phyloP scores from a whole-genome alignment of 2,888 invertebrate species.

The Noctua pronuba region DNA sequence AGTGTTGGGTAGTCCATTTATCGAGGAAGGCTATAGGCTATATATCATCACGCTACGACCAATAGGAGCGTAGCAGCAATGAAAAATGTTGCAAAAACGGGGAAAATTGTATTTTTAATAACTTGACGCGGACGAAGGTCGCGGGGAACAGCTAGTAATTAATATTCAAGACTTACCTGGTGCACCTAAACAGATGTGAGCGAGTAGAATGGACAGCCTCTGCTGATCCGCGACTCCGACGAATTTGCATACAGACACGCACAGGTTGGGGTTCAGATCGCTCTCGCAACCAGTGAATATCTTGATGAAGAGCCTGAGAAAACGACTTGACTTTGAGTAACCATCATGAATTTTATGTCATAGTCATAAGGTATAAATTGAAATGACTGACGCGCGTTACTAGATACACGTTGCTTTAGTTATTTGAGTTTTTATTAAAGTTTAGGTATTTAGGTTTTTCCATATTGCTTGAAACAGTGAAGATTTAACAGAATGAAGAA shows the following conservation, averaged over 20 bases:
- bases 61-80: too few relatives aligned
- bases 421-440: too few relatives aligned
- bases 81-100: too few relatives aligned
- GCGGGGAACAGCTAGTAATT: too few relatives aligned
- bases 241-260: slow-evolving; percentile 85
- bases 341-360: too few relatives aligned
- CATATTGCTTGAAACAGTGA: not conserved
- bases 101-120: too few relatives aligned
- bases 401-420: not conserved
- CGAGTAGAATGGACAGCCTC: slow-evolving; percentile 78
- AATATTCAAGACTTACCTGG: slow-evolving; percentile 72
- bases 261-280: slow-evolving; percentile 81
- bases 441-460: too few relatives aligned
- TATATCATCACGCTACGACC: too few relatives aligned
- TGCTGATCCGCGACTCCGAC: slow-evolving; percentile 87
- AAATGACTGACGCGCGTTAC: not conserved
- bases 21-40: too few relatives aligned
- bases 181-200: slow-evolving; percentile 82
- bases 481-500: not conserved
- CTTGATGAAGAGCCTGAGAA: slow-evolving; percentile 84
- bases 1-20: too few relatives aligned
- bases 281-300: slow-evolving; percentile 86
- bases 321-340: not conserved
- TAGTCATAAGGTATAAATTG: slow-evolving; percentile 1
- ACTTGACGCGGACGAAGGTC: too few relatives aligned